Percentiles rank a stretch among this genome's conserved stretches.
These are phyloP conservation scores for Ametastegia equiseti DNA, from an alignment of 2,888 invertebrate species.

Conservation along the genomic window DNA sequence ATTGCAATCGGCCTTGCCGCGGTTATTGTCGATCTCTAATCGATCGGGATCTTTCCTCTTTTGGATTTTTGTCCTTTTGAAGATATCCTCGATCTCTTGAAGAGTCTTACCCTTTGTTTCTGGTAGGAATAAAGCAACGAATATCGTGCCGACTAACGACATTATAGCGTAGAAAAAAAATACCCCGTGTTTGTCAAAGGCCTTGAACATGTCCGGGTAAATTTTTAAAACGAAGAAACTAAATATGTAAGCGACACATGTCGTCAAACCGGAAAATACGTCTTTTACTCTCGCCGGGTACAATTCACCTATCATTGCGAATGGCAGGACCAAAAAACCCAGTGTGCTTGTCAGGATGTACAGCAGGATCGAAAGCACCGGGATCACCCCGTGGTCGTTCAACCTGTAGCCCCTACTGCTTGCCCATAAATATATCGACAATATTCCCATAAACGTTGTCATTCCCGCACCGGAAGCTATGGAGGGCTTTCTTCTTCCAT, in stretches of 20 bases:
- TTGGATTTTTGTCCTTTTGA: constrained; percentile 60
- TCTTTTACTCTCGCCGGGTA: constrained; percentile 78
- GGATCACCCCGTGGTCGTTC: constrained; percentile 69
- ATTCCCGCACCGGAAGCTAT: constrained; percentile 80
- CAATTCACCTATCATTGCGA: constrained; percentile 79
- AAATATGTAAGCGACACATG: constrained; percentile 77
- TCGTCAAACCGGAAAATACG: constrained; percentile 76
- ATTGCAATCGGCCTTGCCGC: neutral
- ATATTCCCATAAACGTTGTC: constrained; percentile 77
- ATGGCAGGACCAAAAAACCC: constrained; percentile 79
- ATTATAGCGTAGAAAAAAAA: constrained; percentile 77
- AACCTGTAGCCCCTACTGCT: constrained; percentile 63
- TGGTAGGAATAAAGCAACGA: constrained; percentile 76
- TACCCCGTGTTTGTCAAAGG: constrained; percentile 75
- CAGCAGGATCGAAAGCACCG: constrained; percentile 74
- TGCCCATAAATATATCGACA: constrained; percentile 75
- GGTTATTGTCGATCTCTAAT: neutral
- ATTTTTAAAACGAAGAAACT: constrained; percentile 78
- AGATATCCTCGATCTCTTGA: constrained; percentile 77
- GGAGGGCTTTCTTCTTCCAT: constrained; percentile 80
- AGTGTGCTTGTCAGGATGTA: constrained; percentile 78
- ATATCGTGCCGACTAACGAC: constrained; percentile 77
- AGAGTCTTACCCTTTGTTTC: constrained; percentile 79
- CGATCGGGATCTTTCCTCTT: neutral
- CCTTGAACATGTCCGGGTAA: constrained; percentile 75